phyloP scores from a whole-genome alignment of 1,140 invertebrate species.

The Trichonephila inaurata region DNA sequence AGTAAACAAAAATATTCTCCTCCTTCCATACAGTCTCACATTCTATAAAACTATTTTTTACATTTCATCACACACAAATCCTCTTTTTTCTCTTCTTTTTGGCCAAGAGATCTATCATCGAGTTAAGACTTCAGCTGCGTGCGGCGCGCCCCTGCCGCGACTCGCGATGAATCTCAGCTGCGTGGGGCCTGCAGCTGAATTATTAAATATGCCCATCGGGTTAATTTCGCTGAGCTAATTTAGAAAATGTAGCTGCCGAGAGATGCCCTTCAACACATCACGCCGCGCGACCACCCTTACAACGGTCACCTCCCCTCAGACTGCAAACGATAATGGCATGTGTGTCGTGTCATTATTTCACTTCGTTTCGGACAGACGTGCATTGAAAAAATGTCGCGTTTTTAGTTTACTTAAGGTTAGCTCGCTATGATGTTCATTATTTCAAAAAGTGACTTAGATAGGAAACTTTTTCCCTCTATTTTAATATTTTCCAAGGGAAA shows the following conservation, averaged over 20 bases:
- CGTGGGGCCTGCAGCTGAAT: conserved; percentile 24
- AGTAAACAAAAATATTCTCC: too few species aligned
- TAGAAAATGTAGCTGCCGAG: conserved; percentile 47
- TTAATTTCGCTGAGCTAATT: conserved; percentile 63
- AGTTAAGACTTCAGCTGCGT: conserved; percentile 19
- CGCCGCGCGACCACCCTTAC: neutral
- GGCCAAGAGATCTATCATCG: neutral
- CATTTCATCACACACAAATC: neutral
- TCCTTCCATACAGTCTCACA: too few species aligned
- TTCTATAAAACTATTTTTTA: too few species aligned
- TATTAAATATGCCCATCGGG: conserved; percentile 64
- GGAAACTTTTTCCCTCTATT: too few species aligned
- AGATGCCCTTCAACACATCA: conserved; percentile 54
- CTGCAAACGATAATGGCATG: neutral
- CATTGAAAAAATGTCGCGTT: too few species aligned
- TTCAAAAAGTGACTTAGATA: too few species aligned
- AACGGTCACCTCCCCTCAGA: neutral
- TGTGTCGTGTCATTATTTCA: neutral
- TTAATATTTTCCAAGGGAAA: too few species aligned
- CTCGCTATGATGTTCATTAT: too few species aligned
- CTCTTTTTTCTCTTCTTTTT: neutral
- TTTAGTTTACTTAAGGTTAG: too few species aligned
- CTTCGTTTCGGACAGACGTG: neutral
- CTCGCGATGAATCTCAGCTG: neutral
- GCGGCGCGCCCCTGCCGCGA: neutral